Conservation (phyloP, 2,888 invertebrate species). For the Meandrusa payeni region DNA sequence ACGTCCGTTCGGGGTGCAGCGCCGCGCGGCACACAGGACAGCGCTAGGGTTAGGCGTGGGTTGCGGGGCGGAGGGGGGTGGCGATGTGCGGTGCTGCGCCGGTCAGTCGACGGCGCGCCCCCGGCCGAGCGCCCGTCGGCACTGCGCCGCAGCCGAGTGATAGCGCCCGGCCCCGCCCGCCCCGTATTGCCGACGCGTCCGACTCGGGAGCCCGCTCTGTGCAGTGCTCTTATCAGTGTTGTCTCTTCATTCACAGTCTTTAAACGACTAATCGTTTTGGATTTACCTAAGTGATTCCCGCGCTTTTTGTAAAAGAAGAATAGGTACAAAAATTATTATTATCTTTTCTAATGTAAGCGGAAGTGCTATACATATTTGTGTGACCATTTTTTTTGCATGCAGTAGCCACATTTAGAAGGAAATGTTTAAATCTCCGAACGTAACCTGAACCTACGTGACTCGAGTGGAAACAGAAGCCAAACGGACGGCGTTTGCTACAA, state of each 20-base stretch:
- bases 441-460: background rate
- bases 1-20: background rate
- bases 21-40: background rate
- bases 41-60: background rate
- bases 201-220: slow-evolving; percentile 3
- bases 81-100: slow-evolving; percentile 8
- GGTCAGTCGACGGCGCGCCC: slow-evolving; percentile 17
- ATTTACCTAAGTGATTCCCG: slow-evolving; percentile 2
- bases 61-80: background rate
- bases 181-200: slow-evolving; percentile 10
- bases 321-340: slow-evolving; percentile 18
- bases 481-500: background rate
- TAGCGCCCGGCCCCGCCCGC: slow-evolving; percentile 25
- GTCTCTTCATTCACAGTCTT: background rate
- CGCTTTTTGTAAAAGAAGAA: slow-evolving; percentile 10
- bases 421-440: slow-evolving; percentile 3
- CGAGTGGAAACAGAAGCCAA: too few species aligned
- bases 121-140: slow-evolving; percentile 26
- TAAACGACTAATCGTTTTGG: background rate
- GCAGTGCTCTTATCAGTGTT: slow-evolving; percentile 13
- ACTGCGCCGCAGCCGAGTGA: slow-evolving; percentile 28
- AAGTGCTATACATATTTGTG: slow-evolving; percentile 1
- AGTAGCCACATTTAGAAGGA: slow-evolving; percentile 4
- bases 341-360: background rate
- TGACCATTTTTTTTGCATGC: slow-evolving; percentile 9